Conservation (phyloP, 2,888 invertebrate genomes). For the Erannis defoliaria region DNA sequence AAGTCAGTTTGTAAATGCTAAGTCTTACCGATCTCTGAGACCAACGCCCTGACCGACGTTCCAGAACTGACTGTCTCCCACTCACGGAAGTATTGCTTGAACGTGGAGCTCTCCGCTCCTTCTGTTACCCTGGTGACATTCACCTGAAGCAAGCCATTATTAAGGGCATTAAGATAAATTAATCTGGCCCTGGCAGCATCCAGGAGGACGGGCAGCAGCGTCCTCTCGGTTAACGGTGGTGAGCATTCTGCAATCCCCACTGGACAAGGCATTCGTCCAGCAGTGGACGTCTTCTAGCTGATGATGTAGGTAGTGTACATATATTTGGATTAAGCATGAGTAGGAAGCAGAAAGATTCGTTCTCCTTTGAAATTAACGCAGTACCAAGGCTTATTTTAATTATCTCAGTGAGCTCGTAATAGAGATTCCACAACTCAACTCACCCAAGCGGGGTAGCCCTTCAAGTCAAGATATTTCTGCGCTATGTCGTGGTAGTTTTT, state of each 20-base stretch:
- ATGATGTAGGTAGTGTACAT: no score
- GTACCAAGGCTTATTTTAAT: not conserved
- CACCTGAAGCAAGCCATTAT: constrained; percentile 67
- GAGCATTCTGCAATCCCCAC: no score
- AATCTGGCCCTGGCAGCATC: no score
- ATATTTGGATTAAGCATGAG: no score
- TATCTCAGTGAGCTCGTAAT: not conserved
- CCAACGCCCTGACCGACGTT: constrained; percentile 61
- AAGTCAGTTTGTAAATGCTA: no score
- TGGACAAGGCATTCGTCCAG: no score
- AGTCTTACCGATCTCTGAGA: constrained; percentile 64
- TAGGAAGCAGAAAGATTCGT: no score
- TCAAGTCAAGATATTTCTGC: constrained; percentile 87
- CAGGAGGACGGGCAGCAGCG: no score
- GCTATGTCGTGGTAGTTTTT: constrained; percentile 89
- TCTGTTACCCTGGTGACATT: constrained; percentile 92
- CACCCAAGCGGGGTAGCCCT: constrained; percentile 92
- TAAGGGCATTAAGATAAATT: no score
- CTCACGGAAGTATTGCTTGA: constrained; percentile 94
- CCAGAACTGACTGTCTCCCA: constrained; percentile 87
- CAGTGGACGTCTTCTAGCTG: no score
- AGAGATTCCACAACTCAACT: constrained; percentile 49
- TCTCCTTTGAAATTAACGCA: no score
- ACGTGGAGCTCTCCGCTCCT: constrained; percentile 92
- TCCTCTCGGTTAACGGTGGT: no score